phyloP scores from a whole-genome alignment of 92 coral and sea anemone species.

The Epizoanthus stellaris region DNA sequence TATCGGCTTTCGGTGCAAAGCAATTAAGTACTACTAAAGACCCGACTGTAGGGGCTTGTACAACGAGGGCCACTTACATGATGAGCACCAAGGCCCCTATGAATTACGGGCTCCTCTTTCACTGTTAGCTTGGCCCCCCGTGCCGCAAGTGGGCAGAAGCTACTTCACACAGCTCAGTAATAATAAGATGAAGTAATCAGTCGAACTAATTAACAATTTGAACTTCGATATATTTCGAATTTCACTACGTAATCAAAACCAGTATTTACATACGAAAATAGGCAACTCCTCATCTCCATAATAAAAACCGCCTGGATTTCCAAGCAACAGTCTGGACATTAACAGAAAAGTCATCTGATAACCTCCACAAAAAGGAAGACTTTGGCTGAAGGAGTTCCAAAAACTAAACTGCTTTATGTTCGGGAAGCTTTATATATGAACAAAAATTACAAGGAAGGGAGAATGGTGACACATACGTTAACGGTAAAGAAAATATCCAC shows the following conservation, averaged over 20 bases:
- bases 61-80: too few species aligned
- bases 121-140: too few species aligned
- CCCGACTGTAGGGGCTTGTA: too few species aligned
- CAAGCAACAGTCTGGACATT: not conserved
- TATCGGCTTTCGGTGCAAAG: too few species aligned
- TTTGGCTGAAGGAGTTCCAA: slow-evolving; percentile 1
- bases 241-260: slow-evolving; percentile 2
- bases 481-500: not conserved
- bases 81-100: too few species aligned
- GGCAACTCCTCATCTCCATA: not conserved
- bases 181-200: not conserved
- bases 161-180: not conserved
- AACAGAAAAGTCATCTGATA: not conserved
- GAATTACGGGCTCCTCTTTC: too few species aligned
- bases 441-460: not conserved
- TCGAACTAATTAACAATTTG: not conserved
- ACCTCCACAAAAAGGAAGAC: not conserved
- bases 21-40: too few species aligned
- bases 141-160: not conserved
- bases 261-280: slow-evolving; percentile 9
- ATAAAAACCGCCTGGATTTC: slow-evolving; percentile 6
- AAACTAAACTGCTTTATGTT: slow-evolving; percentile 8
- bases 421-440: not conserved
- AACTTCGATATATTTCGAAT: slow-evolving; percentile 2
- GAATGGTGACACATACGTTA: not conserved